phyloP scores from a whole-genome alignment of 2,113 vertebrate genomes.

The Electrona antarctica region DNA sequence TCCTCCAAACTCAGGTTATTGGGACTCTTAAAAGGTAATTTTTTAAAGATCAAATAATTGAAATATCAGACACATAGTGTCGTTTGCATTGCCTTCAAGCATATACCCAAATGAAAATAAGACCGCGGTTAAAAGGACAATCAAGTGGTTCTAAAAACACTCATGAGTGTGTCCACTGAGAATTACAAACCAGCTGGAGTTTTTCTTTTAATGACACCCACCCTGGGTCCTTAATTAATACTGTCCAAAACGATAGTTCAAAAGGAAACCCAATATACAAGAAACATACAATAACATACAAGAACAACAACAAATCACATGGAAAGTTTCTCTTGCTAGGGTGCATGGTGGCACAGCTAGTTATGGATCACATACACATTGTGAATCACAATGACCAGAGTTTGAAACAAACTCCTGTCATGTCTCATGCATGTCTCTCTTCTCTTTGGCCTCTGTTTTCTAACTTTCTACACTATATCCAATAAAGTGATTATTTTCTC shows the following conservation, averaged over 20 bases:
- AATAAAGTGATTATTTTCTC: neutral
- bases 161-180: neutral
- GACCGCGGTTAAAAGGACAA: neutral
- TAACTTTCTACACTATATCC: neutral
- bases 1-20: constrained; percentile 45
- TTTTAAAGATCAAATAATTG: constrained; percentile 12
- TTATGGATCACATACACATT: too few relatives aligned
- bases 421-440: too few relatives aligned
- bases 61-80: neutral
- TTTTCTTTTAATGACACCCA: neutral
- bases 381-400: too few relatives aligned
- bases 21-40: constrained; percentile 33
- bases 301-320: neutral
- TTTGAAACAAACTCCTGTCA: too few relatives aligned
- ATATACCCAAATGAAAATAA: constrained; percentile 4
- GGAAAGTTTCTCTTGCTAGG: neutral
- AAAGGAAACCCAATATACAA: neutral
- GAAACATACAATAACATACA: neutral
- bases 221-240: neutral
- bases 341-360: too few relatives aligned
- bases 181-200: constrained; percentile 8
- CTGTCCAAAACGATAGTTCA: neutral
- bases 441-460: too few relatives aligned
- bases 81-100: constrained; percentile 13
- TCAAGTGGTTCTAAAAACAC: neutral